phyloP scores from a whole-genome alignment of 2,113 vertebrate genomes.

The Ameiurus melas region DNA sequence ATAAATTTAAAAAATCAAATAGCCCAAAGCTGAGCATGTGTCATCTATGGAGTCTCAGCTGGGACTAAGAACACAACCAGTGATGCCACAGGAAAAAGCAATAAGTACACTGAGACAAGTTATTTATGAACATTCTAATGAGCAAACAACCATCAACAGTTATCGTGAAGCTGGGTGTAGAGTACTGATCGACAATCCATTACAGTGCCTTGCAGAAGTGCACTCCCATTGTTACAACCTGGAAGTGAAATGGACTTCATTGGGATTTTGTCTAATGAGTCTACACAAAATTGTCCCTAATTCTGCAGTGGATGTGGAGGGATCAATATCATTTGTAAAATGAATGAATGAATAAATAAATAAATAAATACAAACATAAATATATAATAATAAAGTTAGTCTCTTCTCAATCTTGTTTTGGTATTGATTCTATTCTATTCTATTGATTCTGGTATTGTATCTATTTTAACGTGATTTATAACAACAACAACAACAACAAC shows the following conservation, averaged over 20 bases:
- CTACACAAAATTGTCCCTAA: not conserved
- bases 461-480: not conserved
- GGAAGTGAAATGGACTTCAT: not conserved
- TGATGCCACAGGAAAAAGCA: not conserved
- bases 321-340: not conserved
- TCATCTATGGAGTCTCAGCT: slow-evolving; percentile 5
- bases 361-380: no score
- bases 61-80: not conserved
- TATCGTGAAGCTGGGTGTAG: not conserved
- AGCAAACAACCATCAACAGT: not conserved
- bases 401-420: not conserved
- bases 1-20: not conserved
- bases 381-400: no score
- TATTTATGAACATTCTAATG: not conserved
- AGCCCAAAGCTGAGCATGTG: not conserved
- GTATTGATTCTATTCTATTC: not conserved
- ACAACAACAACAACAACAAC: no score
- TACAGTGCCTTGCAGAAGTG: not conserved
- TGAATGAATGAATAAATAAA: no score
- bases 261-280: not conserved
- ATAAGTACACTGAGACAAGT: not conserved
- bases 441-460: not conserved
- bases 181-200: slow-evolving; percentile 9
- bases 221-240: not conserved
- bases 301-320: not conserved